Conservation (phyloP, 2,113 vertebrate species). For the Alouatta palliata region DNA sequence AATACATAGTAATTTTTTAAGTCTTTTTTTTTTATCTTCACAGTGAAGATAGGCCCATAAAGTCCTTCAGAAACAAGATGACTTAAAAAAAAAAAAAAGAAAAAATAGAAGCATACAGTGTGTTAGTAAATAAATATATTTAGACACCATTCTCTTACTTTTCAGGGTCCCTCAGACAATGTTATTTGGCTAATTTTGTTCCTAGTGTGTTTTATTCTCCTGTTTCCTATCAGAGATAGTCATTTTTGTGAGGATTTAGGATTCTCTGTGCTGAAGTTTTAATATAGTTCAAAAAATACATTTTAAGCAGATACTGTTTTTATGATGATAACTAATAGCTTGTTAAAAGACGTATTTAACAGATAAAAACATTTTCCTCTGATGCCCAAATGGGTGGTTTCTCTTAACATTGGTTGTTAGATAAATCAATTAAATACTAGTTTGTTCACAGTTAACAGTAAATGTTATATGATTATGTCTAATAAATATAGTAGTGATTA, state of each 20-base stretch:
- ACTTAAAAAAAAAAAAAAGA: slow-evolving; percentile 41
- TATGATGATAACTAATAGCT: slow-evolving; percentile 35
- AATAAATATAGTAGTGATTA: neutral
- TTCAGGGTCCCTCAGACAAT: neutral
- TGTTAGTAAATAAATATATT: slow-evolving; percentile 26
- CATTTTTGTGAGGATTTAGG: slow-evolving; percentile 58
- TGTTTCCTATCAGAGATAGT: neutral
- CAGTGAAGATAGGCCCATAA: neutral
- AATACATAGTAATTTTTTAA: slow-evolving; percentile 55
- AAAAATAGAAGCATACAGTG: neutral
- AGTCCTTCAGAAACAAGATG: slow-evolving; percentile 32
- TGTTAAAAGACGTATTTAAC: slow-evolving; percentile 28
- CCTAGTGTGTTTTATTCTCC: neutral
- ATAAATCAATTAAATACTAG: neutral
- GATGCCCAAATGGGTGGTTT: slow-evolving; percentile 52
- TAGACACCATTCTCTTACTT: neutral
- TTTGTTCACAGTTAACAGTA: neutral
- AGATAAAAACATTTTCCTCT: slow-evolving; percentile 44
- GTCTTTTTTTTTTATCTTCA: slow-evolving; percentile 39
- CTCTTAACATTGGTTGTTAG: slow-evolving; percentile 10
- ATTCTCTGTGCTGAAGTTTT: slow-evolving; percentile 66
- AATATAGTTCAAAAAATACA: slow-evolving; percentile 64
- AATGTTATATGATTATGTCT: neutral
- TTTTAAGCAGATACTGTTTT: slow-evolving; percentile 26
- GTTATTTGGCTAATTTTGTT: slow-evolving; percentile 67